These are phyloP conservation scores for Malthinus seriepunctatus DNA, from an alignment of 2,888 invertebrate genomes.

Conservation along the genomic window DNA sequence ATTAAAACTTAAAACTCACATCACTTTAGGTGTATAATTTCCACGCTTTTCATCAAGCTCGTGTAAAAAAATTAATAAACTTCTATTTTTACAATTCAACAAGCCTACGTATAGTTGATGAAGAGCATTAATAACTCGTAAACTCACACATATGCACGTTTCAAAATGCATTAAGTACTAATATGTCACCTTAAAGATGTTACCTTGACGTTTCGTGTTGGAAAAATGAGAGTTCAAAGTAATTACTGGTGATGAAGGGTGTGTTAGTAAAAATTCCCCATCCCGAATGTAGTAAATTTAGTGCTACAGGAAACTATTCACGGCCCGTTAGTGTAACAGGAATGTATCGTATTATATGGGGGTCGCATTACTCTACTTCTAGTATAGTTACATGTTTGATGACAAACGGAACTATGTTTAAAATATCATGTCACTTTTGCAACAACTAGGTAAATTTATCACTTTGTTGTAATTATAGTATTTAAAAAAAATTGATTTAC, in stretches of 20 bases:
- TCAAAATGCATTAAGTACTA: not conserved
- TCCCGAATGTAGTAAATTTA: conserved; percentile 35
- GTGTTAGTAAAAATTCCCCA: conserved; percentile 36
- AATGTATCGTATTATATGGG: conserved; percentile 33
- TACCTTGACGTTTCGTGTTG: conserved; percentile 1
- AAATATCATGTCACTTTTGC: conserved; percentile 25
- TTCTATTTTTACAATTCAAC: too few species aligned
- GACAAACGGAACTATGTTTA: conserved; percentile 39
- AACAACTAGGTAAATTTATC: conserved; percentile 2
- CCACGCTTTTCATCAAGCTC: too few species aligned
- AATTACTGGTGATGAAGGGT: conserved; percentile 42
- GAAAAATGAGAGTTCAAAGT: conserved; percentile 32
- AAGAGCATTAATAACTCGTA: too few species aligned
- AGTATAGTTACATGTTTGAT: conserved; percentile 40
- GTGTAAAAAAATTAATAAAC: too few species aligned
- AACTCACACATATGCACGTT: too few species aligned
- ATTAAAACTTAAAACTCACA: too few species aligned
- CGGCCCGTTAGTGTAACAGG: conserved; percentile 41
- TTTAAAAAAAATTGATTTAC: not conserved
- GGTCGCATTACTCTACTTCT: conserved; percentile 42
- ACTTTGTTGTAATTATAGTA: conserved; percentile 1
- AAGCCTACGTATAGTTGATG: too few species aligned
- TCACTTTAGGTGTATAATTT: too few species aligned
- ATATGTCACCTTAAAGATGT: not conserved
- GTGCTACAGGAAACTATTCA: conserved; percentile 38